Conservation (phyloP, 2,888 invertebrate species). For the Lepidocyrtinus sp. region DNA sequence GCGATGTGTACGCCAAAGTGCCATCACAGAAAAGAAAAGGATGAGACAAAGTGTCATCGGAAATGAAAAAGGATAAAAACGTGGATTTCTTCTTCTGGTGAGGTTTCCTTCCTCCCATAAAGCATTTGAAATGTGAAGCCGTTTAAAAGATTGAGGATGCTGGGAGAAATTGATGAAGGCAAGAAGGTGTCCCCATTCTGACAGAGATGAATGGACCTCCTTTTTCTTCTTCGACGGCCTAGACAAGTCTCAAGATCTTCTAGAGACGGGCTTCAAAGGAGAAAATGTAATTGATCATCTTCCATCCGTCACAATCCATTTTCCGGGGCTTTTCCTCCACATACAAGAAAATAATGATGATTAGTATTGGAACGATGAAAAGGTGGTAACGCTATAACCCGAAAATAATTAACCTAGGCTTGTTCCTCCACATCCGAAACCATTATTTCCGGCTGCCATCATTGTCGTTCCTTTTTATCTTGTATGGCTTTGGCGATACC, state of each 20-base stretch:
- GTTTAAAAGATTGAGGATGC: constrained; percentile 43
- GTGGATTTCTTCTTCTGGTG: constrained; percentile 31
- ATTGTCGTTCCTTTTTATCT: no score
- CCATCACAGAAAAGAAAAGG: constrained; percentile 15
- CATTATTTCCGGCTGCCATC: constrained; percentile 17
- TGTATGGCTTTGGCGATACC: no score
- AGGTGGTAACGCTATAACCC: constrained; percentile 6
- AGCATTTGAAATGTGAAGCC: no score
- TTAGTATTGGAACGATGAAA: neutral
- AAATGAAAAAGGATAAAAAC: constrained; percentile 22
- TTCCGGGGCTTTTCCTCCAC: constrained; percentile 30
- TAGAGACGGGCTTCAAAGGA: no score
- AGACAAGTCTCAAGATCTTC: constrained; percentile 55
- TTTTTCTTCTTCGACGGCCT: no score
- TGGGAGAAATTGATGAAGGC: constrained; percentile 62
- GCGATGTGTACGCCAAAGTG: no score
- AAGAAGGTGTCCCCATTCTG: constrained; percentile 52
- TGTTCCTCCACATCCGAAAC: constrained; percentile 12
- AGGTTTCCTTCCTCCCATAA: no score
- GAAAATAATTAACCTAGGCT: neutral
- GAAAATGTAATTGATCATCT: constrained; percentile 59
- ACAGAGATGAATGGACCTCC: constrained; percentile 67
- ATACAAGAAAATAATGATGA: neutral
- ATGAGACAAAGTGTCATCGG: neutral
- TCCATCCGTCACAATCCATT: constrained; percentile 66